A percentile compares a stretch with the other conserved stretches of the same genome.
Evolutionary conservation across 2,888 invertebrate species (phyloP).

Genomic region (Phyllotreta cruciferae): DNA sequence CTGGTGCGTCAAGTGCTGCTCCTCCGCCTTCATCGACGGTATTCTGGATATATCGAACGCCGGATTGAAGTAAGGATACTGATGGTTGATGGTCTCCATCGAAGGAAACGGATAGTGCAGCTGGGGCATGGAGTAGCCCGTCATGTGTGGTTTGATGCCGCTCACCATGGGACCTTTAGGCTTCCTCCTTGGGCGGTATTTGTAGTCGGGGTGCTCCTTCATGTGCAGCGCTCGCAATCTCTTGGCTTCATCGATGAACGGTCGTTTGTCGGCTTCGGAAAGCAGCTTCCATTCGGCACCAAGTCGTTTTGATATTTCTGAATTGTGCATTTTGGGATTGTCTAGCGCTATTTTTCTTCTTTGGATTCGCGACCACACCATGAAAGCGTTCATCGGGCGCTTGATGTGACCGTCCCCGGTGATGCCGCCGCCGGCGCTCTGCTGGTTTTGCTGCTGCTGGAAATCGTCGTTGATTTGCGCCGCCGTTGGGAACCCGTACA

Average conservation of each 20-base stretch:
- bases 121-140: slow-evolving; percentile 70
- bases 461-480: slow-evolving; percentile 55
- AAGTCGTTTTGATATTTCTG: slow-evolving; percentile 87
- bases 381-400: slow-evolving; percentile 97
- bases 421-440: slow-evolving; percentile 32
- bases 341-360: slow-evolving; percentile 91
- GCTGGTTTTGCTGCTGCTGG: slow-evolving; percentile 43
- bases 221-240: slow-evolving; percentile 85
- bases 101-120: slow-evolving; percentile 71
- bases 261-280: slow-evolving; percentile 85
- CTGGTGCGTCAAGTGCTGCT: slow-evolving; percentile 47
- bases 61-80: slow-evolving; percentile 79
- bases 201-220: slow-evolving; percentile 92
- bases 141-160: slow-evolving; percentile 46
- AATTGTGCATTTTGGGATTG: slow-evolving; percentile 92
- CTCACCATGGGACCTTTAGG: slow-evolving; percentile 74
- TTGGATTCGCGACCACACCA: slow-evolving; percentile 95
- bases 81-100: slow-evolving; percentile 64
- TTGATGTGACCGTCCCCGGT: slow-evolving; percentile 83
- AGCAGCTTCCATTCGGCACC: slow-evolving; percentile 94
- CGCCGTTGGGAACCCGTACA: slow-evolving; percentile 51
- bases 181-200: slow-evolving; percentile 86
- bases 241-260: slow-evolving; percentile 96
- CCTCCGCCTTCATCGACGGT: slow-evolving; percentile 54
- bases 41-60: slow-evolving; percentile 64